Evolutionary conservation across 2,888 invertebrate species (phyloP), one percentile per base, ranked within the genome.

Genomic region (Hartigia nigra): DNA sequence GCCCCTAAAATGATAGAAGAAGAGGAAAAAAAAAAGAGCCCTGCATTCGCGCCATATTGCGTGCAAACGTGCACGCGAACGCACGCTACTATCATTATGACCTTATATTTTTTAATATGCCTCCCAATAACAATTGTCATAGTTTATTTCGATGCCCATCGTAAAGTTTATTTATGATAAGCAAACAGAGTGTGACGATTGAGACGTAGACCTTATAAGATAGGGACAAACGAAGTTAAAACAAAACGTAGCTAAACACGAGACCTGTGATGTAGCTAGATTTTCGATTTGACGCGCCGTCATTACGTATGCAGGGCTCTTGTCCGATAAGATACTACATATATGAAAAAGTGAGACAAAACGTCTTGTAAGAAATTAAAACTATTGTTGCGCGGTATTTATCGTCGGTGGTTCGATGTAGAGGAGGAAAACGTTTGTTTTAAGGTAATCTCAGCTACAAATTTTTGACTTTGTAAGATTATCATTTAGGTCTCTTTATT

Each of bases 201-300:
- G 83, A 84, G 39, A 84, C 78, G 81, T 84, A 87, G 14, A 85
- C 32, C 3, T 81, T 81, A 77, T 86, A 85, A 87, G 85, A 79
- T 86, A 87, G 86, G 85, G 55, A 55, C 11, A 81, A 86, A 84
- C 84, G 34, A 34, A 34, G 34, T n/a, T n/a, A n/a, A 34, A 34
- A 34, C 34, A 4, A 34, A 4, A 34, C 34, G 34, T 34, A 34
- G 34, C 34, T 34, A 34, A 4, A 89, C 86, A 87, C 87, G 84
- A 85, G 86, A 88, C 87, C 88, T 89, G 89, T 89, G 89, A 89
- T 88, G 88, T 89, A 89, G 89, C 88, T 89, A 69, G 69, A n/a
- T 85, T 84, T 84, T 82, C 86, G 78, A 85, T 84, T 55, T 55
- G 55, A 84, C 83, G 86, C 86, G 83, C 84, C 82, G 81, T 77